Evolutionary conservation across 2,797 vertebrate species (phyloP).

Genomic region (Lepidocolaptes lacrymiger): DNA sequence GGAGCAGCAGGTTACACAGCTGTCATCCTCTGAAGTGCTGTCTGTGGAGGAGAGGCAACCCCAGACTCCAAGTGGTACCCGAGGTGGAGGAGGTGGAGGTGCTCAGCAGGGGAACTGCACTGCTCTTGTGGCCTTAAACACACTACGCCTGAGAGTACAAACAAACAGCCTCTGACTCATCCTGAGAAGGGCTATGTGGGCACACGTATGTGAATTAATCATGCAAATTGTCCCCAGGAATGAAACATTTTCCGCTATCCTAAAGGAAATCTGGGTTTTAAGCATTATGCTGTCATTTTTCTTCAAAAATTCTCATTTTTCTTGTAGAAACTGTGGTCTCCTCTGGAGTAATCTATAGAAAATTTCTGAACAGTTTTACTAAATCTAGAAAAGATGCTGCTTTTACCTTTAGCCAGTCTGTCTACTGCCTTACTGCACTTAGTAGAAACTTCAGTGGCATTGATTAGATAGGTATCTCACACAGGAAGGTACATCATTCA

Average conservation of each 20-base stretch:
- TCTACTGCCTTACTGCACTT: not conserved
- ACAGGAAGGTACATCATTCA: not conserved
- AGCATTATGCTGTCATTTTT: not conserved
- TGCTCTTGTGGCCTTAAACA: not conserved
- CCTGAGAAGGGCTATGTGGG: fast-evolving
- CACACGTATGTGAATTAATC: fast-evolving
- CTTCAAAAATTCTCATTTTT: not conserved
- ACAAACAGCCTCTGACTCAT: not conserved
- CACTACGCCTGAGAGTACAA: fast-evolving
- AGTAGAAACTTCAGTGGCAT: not conserved
- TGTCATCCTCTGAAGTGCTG: not conserved
- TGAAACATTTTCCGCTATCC: not conserved
- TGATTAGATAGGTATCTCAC: not conserved
- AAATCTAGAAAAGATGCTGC: not conserved
- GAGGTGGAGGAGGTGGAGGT: not conserved
- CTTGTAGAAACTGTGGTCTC: not conserved
- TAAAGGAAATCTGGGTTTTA: not conserved
- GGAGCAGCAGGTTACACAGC: not conserved
- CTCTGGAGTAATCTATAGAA: not conserved
- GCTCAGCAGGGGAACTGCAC: not conserved
- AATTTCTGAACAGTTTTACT: not conserved
- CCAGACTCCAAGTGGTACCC: not conserved
- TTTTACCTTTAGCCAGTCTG: not conserved
- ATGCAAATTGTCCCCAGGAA: not conserved
- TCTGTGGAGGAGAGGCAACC: not conserved